Percentiles rank a stretch among this genome's conserved stretches.
phyloP scores from a whole-genome alignment of 2,113 vertebrate species.

The Lethenteron reissneri region DNA sequence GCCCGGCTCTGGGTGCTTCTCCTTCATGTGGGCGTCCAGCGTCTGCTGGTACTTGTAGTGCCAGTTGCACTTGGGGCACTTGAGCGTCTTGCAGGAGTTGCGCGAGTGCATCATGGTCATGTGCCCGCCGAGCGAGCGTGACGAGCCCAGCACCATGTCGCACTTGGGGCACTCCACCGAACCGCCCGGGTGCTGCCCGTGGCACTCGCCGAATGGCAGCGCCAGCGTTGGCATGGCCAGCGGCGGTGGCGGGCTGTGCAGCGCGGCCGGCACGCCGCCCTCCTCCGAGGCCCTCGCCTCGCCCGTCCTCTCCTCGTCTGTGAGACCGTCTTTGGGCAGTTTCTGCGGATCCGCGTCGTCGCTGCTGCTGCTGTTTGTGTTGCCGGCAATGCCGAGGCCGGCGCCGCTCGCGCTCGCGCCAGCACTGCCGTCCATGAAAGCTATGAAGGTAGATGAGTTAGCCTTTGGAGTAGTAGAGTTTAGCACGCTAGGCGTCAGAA shows the following conservation, averaged over 20 bases:
- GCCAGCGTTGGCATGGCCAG: no score
- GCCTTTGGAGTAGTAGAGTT: slow-evolving; percentile 2
- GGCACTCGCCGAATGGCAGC: background rate
- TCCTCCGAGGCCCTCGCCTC: no score
- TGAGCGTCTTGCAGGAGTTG: slow-evolving; percentile 97
- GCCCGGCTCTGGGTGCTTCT: slow-evolving; percentile 91
- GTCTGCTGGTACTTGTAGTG: slow-evolving; percentile 99
- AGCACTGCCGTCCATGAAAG: background rate
- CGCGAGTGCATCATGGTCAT: slow-evolving; percentile 99
- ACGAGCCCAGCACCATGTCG: slow-evolving; percentile 86
- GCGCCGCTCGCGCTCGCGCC: background rate
- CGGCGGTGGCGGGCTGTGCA: no score
- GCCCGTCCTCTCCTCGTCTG: no score
- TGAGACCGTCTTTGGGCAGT: no score
- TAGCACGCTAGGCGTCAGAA: slow-evolving; percentile 79
- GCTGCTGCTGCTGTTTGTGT: no score
- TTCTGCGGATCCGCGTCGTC: no score
- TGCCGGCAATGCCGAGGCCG: no score
- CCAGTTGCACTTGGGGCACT: slow-evolving; percentile 99
- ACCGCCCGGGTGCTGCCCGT: slow-evolving; percentile 2
- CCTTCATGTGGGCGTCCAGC: slow-evolving; percentile 98
- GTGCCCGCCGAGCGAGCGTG: slow-evolving; percentile 84
- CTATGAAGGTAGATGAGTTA: slow-evolving; percentile 6
- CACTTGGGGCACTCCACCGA: slow-evolving; percentile 87
- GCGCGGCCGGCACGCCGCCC: no score